Conservation (phyloP, 2,113 vertebrate species). For the Bubo scandiacus region DNA sequence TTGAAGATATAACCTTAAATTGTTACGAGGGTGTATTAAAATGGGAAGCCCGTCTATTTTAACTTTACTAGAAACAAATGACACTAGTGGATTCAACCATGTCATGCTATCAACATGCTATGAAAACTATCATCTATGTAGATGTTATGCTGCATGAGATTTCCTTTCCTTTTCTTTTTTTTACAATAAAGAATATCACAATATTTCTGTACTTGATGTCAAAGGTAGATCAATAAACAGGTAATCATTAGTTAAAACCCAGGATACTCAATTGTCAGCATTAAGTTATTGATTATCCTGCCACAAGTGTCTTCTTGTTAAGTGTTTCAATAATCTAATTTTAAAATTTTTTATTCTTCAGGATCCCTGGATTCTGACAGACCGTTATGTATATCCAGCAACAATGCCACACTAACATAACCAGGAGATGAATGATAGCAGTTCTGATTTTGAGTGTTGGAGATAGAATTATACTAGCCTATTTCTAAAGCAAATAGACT, state of each 20-base stretch:
- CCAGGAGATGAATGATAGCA: neutral
- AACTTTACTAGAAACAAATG: neutral
- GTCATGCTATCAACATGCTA: neutral
- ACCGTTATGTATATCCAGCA: neutral
- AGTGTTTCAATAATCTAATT: slow-evolving; percentile 58
- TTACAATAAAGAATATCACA: neutral
- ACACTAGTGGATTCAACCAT: neutral
- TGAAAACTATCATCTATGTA: neutral
- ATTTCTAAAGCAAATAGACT: neutral
- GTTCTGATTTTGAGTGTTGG: neutral
- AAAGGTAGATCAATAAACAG: neutral
- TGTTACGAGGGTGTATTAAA: neutral
- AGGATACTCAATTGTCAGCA: neutral
- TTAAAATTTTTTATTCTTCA: neutral
- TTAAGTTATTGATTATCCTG: slow-evolving; percentile 54
- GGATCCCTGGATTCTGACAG: neutral
- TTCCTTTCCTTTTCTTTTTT: neutral
- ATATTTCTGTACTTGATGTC: neutral
- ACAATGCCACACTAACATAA: neutral
- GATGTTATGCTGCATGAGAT: neutral
- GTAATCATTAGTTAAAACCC: slow-evolving; percentile 22
- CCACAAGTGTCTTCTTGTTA: neutral
- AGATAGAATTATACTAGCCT: neutral
- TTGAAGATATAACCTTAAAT: neutral
- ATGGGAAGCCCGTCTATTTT: neutral